Percentiles rank a stretch among this genome's conserved stretches.
phyloP scores from a whole-genome alignment of 2,888 invertebrate genomes.

The Drosophila neutralis region DNA sequence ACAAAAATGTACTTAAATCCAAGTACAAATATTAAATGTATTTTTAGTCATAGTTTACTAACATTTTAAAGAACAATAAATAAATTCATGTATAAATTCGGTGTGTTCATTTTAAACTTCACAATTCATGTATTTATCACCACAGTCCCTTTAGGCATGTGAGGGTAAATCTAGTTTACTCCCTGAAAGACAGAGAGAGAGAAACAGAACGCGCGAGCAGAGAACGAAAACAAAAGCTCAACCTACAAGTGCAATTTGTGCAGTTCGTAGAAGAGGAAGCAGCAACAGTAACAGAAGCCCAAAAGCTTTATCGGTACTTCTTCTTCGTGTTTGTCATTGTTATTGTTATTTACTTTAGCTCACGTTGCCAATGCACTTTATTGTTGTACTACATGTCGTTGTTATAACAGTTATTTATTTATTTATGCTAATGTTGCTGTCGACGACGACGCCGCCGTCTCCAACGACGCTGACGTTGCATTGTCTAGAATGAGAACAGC shows the following conservation, averaged over 20 bases:
- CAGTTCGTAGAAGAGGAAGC: constrained; percentile 29
- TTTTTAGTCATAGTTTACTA: neutral
- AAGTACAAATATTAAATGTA: neutral
- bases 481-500: constrained; percentile 75
- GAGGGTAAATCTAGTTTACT: constrained; percentile 42
- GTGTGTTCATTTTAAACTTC: neutral
- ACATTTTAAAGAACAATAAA: neutral
- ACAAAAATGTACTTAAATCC: neutral
- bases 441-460: constrained; percentile 31
- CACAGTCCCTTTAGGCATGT: constrained; percentile 47
- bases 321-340: constrained; percentile 32
- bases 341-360: constrained; percentile 55
- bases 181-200: constrained; percentile 18
- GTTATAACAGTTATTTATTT: constrained; percentile 76
- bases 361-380: constrained; percentile 57
- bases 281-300: constrained; percentile 41
- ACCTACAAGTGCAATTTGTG: constrained; percentile 50
- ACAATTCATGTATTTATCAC: neutral
- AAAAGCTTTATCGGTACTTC: constrained; percentile 61
- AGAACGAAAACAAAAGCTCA: constrained; percentile 59
- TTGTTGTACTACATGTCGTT: constrained; percentile 40
- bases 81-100: neutral
- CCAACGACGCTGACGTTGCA: constrained; percentile 60
- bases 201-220: constrained; percentile 1
- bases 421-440: constrained; percentile 74